A percentile compares a stretch with the other conserved stretches of the same genome.
Conservation (phyloP, 2,888 invertebrate species). For the Lucinisca nassula region DNA sequence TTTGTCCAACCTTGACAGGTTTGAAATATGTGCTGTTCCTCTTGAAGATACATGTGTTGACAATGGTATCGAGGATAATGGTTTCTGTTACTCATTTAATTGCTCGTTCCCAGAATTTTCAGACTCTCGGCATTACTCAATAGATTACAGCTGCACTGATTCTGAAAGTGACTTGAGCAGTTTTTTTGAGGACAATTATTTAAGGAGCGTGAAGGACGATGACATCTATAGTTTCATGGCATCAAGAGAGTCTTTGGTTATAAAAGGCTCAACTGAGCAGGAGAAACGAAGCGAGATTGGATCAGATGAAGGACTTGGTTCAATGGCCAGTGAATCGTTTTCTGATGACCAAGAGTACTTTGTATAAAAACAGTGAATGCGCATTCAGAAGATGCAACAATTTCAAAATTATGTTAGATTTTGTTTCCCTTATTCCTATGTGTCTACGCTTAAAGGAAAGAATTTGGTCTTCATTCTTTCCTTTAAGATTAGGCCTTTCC, state of each 20-base stretch:
- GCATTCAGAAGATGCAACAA: too few relatives aligned
- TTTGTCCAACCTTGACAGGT: constrained; percentile 25
- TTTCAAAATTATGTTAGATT: too few relatives aligned
- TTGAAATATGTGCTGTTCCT: constrained; percentile 2
- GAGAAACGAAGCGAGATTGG: neutral
- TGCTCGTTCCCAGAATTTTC: constrained; percentile 41
- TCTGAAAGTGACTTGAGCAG: neutral
- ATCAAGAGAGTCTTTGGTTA: neutral
- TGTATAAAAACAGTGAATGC: too few relatives aligned
- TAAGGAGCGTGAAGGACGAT: neutral
- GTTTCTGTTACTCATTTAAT: constrained; percentile 50
- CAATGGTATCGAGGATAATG: neutral
- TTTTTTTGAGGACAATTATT: neutral
- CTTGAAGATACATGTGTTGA: constrained; percentile 1
- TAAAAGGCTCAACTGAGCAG: neutral
- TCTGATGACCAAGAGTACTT: neutral
- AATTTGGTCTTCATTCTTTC: too few relatives aligned
- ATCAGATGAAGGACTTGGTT: neutral
- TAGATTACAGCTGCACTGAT: constrained; percentile 2
- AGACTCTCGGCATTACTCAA: neutral
- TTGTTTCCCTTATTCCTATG: too few relatives aligned
- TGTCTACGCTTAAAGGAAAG: too few relatives aligned
- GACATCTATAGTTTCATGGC: neutral
- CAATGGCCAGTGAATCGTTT: neutral
- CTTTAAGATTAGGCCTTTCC: too few relatives aligned